These are phyloP conservation scores for Bicyclus anynana DNA, from an alignment of 1,140 invertebrate genomes.

Conservation along the genomic window DNA sequence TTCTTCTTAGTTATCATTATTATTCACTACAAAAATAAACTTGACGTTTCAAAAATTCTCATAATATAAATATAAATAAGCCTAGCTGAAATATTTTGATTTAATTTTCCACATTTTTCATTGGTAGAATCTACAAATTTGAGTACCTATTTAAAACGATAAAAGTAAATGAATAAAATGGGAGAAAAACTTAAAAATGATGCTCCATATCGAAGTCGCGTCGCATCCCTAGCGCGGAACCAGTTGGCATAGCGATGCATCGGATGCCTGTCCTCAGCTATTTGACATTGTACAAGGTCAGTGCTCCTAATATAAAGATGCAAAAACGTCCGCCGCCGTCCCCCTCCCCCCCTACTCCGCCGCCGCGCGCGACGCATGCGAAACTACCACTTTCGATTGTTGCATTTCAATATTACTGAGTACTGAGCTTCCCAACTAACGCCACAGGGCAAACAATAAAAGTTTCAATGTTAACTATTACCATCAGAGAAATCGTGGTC, in stretches of 20 bases:
- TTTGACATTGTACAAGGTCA: constrained; percentile 76
- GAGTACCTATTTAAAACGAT: too few species aligned
- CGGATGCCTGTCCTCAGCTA: constrained; percentile 59
- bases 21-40: too few species aligned
- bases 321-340: constrained; percentile 42
- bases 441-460: too few species aligned
- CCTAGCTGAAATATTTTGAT: too few species aligned
- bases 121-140: too few species aligned
- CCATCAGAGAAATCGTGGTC: too few species aligned
- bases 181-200: not conserved
- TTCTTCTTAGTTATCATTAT: too few species aligned
- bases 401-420: constrained; percentile 51
- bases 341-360: constrained; percentile 49
- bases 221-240: constrained; percentile 42
- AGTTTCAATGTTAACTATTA: too few species aligned
- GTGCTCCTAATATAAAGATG: constrained; percentile 75
- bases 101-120: too few species aligned
- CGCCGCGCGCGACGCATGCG: constrained; percentile 45
- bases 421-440: constrained; percentile 13
- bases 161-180: not conserved
- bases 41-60: too few species aligned
- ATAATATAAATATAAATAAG: too few species aligned
- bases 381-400: constrained; percentile 66
- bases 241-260: constrained; percentile 54
- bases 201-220: not conserved